These are phyloP conservation scores for Siniperca chuatsi DNA, from an alignment of 2,113 vertebrate genomes.

Conservation along the genomic window DNA sequence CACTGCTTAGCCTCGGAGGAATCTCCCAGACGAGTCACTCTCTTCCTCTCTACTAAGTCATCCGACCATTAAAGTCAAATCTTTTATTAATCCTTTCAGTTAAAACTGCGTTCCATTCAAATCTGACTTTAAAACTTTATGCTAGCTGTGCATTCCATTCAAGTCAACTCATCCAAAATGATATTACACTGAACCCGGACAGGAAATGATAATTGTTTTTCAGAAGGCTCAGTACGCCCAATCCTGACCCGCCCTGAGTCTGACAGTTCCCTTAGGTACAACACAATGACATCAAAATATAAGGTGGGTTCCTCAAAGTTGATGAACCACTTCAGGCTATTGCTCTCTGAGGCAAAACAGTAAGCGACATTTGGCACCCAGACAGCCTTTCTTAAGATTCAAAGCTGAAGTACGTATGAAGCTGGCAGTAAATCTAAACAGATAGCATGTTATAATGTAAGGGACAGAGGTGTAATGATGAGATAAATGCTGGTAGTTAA, in stretches of 20 bases:
- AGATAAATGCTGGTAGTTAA: not conserved
- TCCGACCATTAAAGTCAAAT: conserved; percentile 70
- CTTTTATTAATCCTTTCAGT: conserved; percentile 78
- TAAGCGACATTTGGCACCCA: conserved; percentile 47
- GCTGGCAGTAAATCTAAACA: conserved; percentile 1
- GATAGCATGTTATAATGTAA: not conserved
- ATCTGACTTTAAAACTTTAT: conserved; percentile 67
- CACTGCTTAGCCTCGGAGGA: conserved; percentile 53
- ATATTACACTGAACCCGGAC: conserved; percentile 59
- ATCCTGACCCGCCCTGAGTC: conserved; percentile 67
- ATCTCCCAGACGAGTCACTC: conserved; percentile 65
- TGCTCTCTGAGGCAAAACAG: conserved; percentile 44
- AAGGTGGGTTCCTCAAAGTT: conserved; percentile 25
- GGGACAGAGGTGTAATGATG: not conserved
- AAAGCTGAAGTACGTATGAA: conserved; percentile 18
- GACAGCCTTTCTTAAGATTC: conserved; percentile 5
- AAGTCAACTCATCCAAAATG: conserved; percentile 52
- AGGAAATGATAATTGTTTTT: conserved; percentile 78
- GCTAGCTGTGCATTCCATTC: conserved; percentile 70
- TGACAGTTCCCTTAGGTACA: conserved; percentile 60
- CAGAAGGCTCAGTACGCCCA: conserved; percentile 46
- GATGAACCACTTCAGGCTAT: conserved; percentile 52
- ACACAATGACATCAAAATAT: conserved; percentile 53
- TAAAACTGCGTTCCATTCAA: conserved; percentile 74
- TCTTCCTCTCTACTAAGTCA: conserved; percentile 74